A percentile compares a stretch with the other conserved stretches of the same genome.
These are phyloP conservation scores for Athetis lepigone DNA, from an alignment of 2,888 invertebrate species.

Conservation along the genomic window DNA sequence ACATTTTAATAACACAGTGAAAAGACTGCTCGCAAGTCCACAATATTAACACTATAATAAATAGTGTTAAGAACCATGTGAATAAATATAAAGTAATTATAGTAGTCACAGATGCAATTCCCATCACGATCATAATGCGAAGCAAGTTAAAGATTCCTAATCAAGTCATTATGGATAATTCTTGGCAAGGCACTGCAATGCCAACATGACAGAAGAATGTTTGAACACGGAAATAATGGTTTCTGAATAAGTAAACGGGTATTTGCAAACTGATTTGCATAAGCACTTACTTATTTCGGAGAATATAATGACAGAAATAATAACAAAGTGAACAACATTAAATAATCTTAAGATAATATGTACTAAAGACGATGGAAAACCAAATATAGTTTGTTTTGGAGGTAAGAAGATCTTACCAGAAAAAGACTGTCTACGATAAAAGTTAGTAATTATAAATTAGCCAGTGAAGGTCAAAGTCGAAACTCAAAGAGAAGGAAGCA, in stretches of 20 bases:
- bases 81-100: conserved; percentile 24
- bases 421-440: too few relatives aligned
- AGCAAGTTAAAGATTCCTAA: conserved; percentile 34
- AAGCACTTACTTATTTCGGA: background rate
- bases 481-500: too few relatives aligned
- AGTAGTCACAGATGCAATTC: conserved; percentile 33
- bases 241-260: conserved; percentile 26
- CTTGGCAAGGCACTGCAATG: conserved; percentile 24
- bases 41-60: conserved; percentile 4
- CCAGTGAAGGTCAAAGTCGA: too few relatives aligned
- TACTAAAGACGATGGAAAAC: background rate
- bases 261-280: conserved; percentile 2
- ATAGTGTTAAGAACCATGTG: conserved; percentile 28
- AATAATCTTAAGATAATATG: background rate
- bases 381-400: too few relatives aligned
- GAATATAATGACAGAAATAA: background rate
- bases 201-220: conserved; percentile 19
- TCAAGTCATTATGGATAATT: conserved; percentile 41
- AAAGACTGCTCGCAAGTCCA: background rate
- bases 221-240: conserved; percentile 38
- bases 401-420: too few relatives aligned
- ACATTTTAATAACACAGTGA: background rate
- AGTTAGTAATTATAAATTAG: too few relatives aligned
- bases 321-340: background rate
- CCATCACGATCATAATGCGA: conserved; percentile 35